Evolutionary conservation across 2,888 invertebrate species (phyloP).

Genomic region (Apomyelois bistriatella): DNA sequence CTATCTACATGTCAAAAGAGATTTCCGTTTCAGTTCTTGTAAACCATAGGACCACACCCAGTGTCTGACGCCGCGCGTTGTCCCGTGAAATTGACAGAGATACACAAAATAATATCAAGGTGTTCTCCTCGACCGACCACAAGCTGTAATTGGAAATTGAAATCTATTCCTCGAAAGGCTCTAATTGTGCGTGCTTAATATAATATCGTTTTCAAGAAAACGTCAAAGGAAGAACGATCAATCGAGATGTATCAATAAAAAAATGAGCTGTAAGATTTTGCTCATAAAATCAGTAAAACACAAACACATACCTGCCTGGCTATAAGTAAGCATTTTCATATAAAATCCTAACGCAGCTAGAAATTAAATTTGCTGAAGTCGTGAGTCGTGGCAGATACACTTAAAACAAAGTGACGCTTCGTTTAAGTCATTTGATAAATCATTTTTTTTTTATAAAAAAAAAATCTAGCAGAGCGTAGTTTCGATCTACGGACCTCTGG

Average conservation of each 20-base stretch:
- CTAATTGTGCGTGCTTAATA: not conserved
- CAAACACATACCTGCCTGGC: no score
- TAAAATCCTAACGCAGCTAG: no score
- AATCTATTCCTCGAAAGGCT: not conserved
- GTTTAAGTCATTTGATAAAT: no score
- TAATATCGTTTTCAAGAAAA: not conserved
- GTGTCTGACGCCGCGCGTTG: conserved; percentile 8
- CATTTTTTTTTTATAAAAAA: no score
- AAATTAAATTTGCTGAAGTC: no score
- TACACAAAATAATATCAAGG: conserved; percentile 19
- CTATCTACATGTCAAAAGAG: no score
- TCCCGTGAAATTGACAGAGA: conserved; percentile 20
- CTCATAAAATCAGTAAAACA: no score
- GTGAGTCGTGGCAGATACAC: no score
- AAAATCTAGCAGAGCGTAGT: conserved; percentile 84
- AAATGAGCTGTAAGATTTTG: no score
- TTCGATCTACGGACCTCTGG: conserved; percentile 94
- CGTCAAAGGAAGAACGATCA: not conserved
- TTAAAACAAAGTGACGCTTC: no score
- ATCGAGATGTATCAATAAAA: no score
- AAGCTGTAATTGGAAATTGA: conserved; percentile 12
- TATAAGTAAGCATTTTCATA: no score
- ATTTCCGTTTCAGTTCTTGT: conserved; percentile 42
- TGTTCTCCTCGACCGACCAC: conserved; percentile 15
- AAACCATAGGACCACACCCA: conserved; percentile 34